phyloP scores from a whole-genome alignment of 2,797 vertebrate genomes.

The Lepus townsendii region DNA sequence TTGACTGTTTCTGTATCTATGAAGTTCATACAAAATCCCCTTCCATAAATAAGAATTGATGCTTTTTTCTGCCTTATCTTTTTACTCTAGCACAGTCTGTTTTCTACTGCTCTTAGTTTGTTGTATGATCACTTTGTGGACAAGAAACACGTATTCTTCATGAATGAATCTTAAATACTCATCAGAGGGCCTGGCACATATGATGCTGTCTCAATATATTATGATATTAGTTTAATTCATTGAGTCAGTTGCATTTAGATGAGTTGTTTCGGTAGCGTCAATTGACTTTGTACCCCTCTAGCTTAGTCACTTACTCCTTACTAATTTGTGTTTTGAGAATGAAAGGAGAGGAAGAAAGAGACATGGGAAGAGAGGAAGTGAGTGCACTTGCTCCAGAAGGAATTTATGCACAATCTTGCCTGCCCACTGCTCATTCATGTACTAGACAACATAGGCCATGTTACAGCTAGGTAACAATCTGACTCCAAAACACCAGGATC shows the following conservation, averaged over 20 bases:
- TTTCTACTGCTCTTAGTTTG: not conserved
- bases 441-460: not conserved
- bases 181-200: not conserved
- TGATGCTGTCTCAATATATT: not conserved
- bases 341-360: not conserved
- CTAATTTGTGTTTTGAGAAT: not conserved
- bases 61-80: not conserved
- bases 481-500: not conserved
- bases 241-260: not conserved
- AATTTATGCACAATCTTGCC: not conserved
- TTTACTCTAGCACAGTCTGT: not conserved
- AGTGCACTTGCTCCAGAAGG: not conserved
- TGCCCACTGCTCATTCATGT: not conserved
- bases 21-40: not conserved
- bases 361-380: not conserved
- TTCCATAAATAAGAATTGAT: not conserved
- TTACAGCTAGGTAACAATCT: not conserved
- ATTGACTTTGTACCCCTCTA: not conserved
- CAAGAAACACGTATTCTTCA: not conserved
- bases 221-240: not conserved
- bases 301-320: not conserved
- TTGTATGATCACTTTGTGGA: not conserved
- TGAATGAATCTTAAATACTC: not conserved
- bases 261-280: not conserved
- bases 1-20: not conserved